Base-by-base conservation (phyloP, 2,888 invertebrate species). In the Argyresthia albistria region DNA sequence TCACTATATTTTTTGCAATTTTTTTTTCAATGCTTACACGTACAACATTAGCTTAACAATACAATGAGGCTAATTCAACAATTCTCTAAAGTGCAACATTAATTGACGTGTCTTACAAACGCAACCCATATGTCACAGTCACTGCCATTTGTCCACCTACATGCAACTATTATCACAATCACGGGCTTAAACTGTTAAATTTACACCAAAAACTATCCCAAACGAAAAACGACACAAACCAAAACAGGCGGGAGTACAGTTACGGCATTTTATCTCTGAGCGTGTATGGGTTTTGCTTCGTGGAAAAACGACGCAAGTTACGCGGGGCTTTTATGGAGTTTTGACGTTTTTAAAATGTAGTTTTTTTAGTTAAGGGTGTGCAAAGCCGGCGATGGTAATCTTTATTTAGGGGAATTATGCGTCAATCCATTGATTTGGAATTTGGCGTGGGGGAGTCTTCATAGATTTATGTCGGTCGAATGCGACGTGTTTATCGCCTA, bases 341-440 rank as follows among this genome's bases (percentile, higher is more conserved):
- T 39, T 8, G 39, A n/a, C n/a, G 36, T 36, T 36, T 25, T 35
- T 9, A 4, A 47, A 36, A 35, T 8, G 35, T 35, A 11, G 9
- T 16, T 11, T 9, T 10, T 39, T 36, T 47, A 47, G 35, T 16
- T 42, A 25, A 35, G 43, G 42, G 42, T 42, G 43, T 50, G 35
- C 14, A 7, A 25, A 39, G 15, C 74, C 68, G 25, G 25, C 65
- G 65, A 64, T 65, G 73, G 79, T 79, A 78, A 82, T 80, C 80
- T 78, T 80, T 80, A 78, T 79, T 77, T 78, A 71, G 74, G 79
- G 78, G 74, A 60, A 73, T 80, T 76, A 73, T 72, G 39, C 76
- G 74, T 68, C 35, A 63, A 72, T 69, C 67, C 69, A 66, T 69
- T 69, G 70, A 73, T 74, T 70, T 62, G 69, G 65, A 70, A 80